phyloP scores from a whole-genome alignment of 2,888 invertebrate species.

The Melipona bicolor region DNA sequence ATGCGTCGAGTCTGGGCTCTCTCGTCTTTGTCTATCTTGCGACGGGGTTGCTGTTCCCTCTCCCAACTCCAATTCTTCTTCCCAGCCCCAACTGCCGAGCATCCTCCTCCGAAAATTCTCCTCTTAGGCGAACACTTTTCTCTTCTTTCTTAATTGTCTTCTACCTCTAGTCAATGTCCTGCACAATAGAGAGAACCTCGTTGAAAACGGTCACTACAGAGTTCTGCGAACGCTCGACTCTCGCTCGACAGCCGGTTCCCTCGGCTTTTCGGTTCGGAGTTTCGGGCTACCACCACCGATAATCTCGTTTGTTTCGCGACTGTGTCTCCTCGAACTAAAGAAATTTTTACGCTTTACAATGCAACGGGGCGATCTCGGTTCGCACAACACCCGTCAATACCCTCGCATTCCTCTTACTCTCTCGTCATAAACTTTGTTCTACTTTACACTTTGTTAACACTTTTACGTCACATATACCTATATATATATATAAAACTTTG shows the following conservation, averaged over 20 bases:
- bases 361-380: not conserved
- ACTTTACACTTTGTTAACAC: too few relatives aligned
- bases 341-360: not conserved
- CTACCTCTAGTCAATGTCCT: constrained; percentile 75
- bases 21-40: constrained; percentile 77
- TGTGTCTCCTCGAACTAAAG: not conserved
- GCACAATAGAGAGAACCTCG: constrained; percentile 53
- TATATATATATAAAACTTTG: too few relatives aligned
- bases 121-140: constrained; percentile 77
- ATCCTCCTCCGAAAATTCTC: constrained; percentile 82
- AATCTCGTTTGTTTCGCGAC: not conserved
- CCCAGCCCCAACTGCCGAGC: constrained; percentile 82
- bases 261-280: not conserved
- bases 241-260: not conserved
- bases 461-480: too few relatives aligned
- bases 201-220: constrained; percentile 24
- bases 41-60: constrained; percentile 76
- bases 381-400: too few relatives aligned
- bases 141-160: constrained; percentile 74
- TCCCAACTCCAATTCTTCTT: constrained; percentile 82
- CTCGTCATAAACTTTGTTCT: too few relatives aligned
- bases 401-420: too few relatives aligned
- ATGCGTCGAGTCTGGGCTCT: constrained; percentile 81
- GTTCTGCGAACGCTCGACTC: constrained; percentile 24
- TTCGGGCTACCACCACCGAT: not conserved